A percentile compares a stretch with the other conserved stretches of the same genome.
phyloP scores from a whole-genome alignment of 2,888 invertebrate genomes.

The Sepiola atlantica region DNA sequence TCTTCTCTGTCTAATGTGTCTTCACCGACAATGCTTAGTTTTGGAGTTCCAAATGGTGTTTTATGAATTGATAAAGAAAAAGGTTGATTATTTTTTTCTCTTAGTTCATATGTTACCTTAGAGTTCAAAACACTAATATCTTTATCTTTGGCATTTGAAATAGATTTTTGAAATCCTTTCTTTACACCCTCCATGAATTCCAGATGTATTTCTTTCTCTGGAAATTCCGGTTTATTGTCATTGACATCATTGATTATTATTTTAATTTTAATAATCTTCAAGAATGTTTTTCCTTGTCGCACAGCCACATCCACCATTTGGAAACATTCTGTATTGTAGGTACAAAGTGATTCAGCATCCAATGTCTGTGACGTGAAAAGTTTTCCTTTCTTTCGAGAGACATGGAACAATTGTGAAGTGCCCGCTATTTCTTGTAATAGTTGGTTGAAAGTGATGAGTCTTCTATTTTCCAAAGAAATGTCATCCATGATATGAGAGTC shows the following conservation, averaged over 20 bases:
- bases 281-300: not conserved
- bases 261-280: slow-evolving; percentile 12
- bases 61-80: not conserved
- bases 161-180: slow-evolving; percentile 54
- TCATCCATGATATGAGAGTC: not conserved
- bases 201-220: slow-evolving; percentile 50
- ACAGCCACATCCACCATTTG: slow-evolving; percentile 32
- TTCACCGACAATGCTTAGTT: not conserved
- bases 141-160: slow-evolving; percentile 59
- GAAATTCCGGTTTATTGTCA: not conserved
- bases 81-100: not conserved
- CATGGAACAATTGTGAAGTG: not conserved
- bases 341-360: not conserved
- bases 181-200: slow-evolving; percentile 57
- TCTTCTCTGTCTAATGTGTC: not conserved
- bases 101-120: not conserved
- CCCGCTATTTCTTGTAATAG: not conserved
- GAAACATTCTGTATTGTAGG: slow-evolving; percentile 22
- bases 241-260: not conserved
- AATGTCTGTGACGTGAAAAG: not conserved
- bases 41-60: not conserved
- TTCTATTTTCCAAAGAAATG: not conserved
- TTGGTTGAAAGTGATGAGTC: not conserved
- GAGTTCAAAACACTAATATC: slow-evolving; percentile 58
- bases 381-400: not conserved